phyloP scores from a whole-genome alignment of 2,888 invertebrate genomes.

The Trissolcus japonicus region DNA sequence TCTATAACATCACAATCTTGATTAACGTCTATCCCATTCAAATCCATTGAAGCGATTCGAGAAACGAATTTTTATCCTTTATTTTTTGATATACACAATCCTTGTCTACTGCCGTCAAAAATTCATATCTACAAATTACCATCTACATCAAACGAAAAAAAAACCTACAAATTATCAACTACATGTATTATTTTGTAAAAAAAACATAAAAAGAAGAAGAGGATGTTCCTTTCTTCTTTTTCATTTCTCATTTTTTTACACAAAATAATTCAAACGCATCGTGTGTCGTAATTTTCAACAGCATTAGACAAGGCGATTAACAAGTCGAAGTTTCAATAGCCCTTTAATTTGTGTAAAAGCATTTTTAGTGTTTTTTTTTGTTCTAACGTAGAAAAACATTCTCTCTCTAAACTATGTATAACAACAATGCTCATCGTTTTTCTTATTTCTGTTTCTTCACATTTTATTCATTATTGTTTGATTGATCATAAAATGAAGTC shows the following conservation, averaged over 20 bases:
- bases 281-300: conserved; percentile 6
- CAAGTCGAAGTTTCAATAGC: conserved; percentile 11
- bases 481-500: conserved; percentile 25
- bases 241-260: not conserved
- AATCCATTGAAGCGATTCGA: conserved; percentile 15
- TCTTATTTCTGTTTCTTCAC: too few species aligned
- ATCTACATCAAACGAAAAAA: not conserved
- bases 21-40: conserved; percentile 2
- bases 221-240: not conserved
- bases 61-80: conserved; percentile 8
- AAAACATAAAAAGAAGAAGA: not conserved
- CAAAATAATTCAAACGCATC: conserved; percentile 1
- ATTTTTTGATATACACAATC: not conserved
- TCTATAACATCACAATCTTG: conserved; percentile 14
- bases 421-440: conserved; percentile 36
- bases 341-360: conserved; percentile 15
- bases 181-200: too few species aligned
- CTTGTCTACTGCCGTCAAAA: conserved; percentile 10
- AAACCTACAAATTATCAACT: too few species aligned
- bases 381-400: conserved; percentile 40
- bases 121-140: not conserved
- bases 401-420: conserved; percentile 34
- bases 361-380: conserved; percentile 12
- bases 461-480: not conserved
- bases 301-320: conserved; percentile 9